Percentiles rank a stretch among this genome's conserved stretches.
phyloP scores from a whole-genome alignment of 1,140 invertebrate species.

The Danaus melanippus region DNA sequence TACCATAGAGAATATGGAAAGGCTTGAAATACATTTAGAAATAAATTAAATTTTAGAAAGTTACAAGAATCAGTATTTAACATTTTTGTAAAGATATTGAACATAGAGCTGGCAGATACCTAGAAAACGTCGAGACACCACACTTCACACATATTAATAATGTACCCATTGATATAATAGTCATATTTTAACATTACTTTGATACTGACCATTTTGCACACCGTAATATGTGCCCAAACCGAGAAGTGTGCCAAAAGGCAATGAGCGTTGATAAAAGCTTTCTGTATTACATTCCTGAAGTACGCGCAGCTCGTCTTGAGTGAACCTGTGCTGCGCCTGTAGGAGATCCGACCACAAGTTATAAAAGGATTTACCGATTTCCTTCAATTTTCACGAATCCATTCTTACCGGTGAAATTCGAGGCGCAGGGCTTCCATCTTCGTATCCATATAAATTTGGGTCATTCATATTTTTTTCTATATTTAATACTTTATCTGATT shows the following conservation, averaged over 20 bases:
- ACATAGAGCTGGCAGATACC: no score
- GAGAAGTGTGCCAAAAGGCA: conserved; percentile 76
- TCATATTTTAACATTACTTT: no score
- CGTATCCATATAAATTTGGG: conserved; percentile 30
- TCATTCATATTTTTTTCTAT: conserved; percentile 30
- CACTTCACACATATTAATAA: no score
- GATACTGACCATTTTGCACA: conserved; percentile 73
- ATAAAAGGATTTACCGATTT: conserved; percentile 7
- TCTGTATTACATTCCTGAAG: conserved; percentile 81
- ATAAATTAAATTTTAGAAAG: no score
- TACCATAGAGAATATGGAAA: no score
- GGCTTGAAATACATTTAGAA: no score
- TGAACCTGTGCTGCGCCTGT: conserved; percentile 74
- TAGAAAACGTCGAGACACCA: no score
- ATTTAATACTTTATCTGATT: no score
- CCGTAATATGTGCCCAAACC: conserved; percentile 75
- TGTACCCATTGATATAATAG: no score
- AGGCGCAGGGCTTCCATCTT: conserved; percentile 19
- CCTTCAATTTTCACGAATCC: conserved; percentile 8
- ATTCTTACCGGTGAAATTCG: conserved; percentile 37
- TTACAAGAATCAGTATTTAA: no score
- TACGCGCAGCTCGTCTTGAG: conserved; percentile 76
- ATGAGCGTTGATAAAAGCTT: conserved; percentile 79
- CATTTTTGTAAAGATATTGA: no score
- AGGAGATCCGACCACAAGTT: conserved; percentile 27